Evolutionary conservation across 1,140 invertebrate species (phyloP).

Genomic region (Mercenaria mercenaria): DNA sequence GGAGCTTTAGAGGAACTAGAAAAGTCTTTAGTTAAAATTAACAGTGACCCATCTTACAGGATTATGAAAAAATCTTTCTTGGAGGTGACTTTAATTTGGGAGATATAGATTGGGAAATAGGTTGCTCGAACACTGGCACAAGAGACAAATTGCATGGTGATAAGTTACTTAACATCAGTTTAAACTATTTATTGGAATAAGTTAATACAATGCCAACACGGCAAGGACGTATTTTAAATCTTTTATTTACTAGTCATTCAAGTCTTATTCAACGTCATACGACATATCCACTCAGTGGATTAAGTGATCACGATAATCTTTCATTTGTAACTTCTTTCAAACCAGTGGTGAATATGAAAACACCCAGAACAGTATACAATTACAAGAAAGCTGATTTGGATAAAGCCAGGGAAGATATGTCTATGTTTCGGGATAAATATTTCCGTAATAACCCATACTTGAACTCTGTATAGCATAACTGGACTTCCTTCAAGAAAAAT

Average conservation of each 20-base stretch:
- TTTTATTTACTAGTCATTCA: constrained; percentile 10
- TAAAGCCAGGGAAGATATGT: not conserved
- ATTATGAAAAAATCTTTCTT: constrained; percentile 47
- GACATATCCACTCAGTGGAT: not conserved
- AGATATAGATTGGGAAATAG: constrained; percentile 38
- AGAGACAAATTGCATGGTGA: constrained; percentile 30
- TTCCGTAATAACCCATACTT: not conserved
- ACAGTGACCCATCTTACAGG: not conserved
- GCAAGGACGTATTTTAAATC: not conserved
- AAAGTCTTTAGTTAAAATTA: not conserved
- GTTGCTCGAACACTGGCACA: not conserved
- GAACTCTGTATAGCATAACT: not conserved
- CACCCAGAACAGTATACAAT: not conserved
- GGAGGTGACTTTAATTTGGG: constrained; percentile 54
- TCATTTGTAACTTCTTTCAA: not conserved
- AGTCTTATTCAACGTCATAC: not conserved
- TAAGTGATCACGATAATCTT: constrained; percentile 2
- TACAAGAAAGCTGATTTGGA: constrained; percentile 38
- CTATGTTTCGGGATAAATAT: not conserved
- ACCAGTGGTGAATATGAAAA: not conserved
- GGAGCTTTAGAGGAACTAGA: not conserved
- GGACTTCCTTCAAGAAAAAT: not conserved
- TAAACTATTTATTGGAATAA: not conserved
- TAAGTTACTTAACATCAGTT: not conserved
- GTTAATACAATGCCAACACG: not conserved